Evolutionary conservation across 1,140 invertebrate genomes (phyloP), one percentile per base, ranked within the genome.

Genomic region (Atopsyche davidsoni): DNA sequence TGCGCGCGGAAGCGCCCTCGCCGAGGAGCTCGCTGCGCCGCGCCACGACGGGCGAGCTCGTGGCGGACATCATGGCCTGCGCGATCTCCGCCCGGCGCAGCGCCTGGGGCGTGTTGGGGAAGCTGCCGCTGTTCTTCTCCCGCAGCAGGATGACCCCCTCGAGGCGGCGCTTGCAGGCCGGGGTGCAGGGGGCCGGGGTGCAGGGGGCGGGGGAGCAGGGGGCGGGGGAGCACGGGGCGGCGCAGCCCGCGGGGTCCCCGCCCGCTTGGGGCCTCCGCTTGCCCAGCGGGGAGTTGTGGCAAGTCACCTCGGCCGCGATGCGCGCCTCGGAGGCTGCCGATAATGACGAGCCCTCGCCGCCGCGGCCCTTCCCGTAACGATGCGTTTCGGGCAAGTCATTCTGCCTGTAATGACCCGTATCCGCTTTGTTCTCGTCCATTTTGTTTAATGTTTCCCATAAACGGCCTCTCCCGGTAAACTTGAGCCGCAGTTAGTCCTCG

Each of bases 331-430:
- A 53, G 21, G 24, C 19, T n/a, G 23, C 41, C 39, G 46, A 18
- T 55, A 49, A 45, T 25, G 41, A 34, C 18, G 53, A 34, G 10
- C 38, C 41, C 18, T 53, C 46, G 11, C 39, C 46, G 23, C 38
- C 35, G 7, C 42, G 40, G 4, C 25, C 31, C 31, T 52, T 50
- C 6, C 51, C 56, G 35, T 58, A 58, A 11, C 51, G 46, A 47
- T 58, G 56, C 19, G 56, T 58, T 51, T 58, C 56, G 31, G 56
- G 56, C 40, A 58, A 51, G 44, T 58, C 56, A 48, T 42, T 44
- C 23, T 52, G 44, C 19, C 34, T 57, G 46, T 52, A 57, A 52
- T 57, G 39, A 18, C 28, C 32, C 9, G 39, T 24, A 22, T 46
- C 51, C 34, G 36, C 17, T 44, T 40, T 48, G 25, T 46, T 46